phyloP scores from a whole-genome alignment of 2,797 vertebrate genomes.

The Poeciliopsis presidionis region DNA sequence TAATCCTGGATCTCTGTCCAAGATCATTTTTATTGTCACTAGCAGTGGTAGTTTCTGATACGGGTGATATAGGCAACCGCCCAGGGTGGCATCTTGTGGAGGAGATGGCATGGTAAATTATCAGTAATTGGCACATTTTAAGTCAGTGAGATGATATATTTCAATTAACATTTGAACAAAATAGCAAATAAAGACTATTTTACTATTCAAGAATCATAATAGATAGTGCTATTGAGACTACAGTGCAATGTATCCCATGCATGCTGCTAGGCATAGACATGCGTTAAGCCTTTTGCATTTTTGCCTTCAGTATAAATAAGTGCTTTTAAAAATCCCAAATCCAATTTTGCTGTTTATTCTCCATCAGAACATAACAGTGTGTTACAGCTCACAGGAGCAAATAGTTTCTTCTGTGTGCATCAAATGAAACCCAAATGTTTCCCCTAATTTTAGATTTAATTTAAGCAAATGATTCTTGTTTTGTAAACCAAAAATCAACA shows the following conservation, averaged over 20 bases:
- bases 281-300: neutral
- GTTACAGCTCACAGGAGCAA: neutral
- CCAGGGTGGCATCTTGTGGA: too few relatives aligned
- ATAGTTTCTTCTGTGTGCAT: neutral
- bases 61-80: too few relatives aligned
- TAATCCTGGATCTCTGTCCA: too few relatives aligned
- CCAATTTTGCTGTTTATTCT: neutral
- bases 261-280: neutral
- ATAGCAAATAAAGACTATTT: neutral
- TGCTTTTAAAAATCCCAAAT: neutral
- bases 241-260: neutral
- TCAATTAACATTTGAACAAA: neutral
- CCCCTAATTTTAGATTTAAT: neutral
- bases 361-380: neutral
- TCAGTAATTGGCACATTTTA: neutral
- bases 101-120: neutral
- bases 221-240: neutral
- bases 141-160: neutral
- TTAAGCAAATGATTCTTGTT: slow-evolving; percentile 10
- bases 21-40: too few relatives aligned
- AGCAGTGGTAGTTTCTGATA: too few relatives aligned
- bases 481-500: slow-evolving; percentile 3
- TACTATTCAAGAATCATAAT: neutral
- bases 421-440: neutral
- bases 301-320: neutral